Evolutionary conservation across 2,888 invertebrate species (phyloP), one percentile per base, ranked within the genome.

Genomic region (Sarcophaga caerulescens): DNA sequence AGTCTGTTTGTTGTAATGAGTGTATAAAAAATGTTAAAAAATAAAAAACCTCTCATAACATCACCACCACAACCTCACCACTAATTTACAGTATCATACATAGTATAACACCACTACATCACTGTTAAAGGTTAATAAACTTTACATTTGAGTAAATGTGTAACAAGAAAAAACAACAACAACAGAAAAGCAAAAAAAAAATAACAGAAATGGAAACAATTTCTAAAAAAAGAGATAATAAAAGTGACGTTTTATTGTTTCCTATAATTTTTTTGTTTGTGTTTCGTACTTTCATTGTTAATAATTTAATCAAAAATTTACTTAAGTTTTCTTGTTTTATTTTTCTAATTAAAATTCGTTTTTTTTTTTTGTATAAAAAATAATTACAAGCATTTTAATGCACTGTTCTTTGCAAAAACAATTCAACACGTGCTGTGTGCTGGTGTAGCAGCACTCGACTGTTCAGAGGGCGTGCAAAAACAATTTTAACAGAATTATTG

Each of bases 111-210:
- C 6, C 66, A 65, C 17, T 19, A 10, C 17, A 19, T 19, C 66
- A 14, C 14, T 44, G 14, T 45, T 66, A 81, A 76, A 82, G 85
- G 82, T 85, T 82, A 82, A 82, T 75, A 76, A 82, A 82, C 85
- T 85, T 85, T 82, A 82, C 85, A 82, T 75, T 59, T 62, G 65
- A 76, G 82, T 82, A 66, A 62, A 82, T 80, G 84, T 52, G 52
- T 65, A 76, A 80, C 35, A 70, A 73, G 6, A 57, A 62, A 44
- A 63, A 35, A 14, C 17, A 69, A 57, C 57, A 57, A 69, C 69
- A n/a, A 68, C n/a, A n/a, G n/a, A 11, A 59, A 71, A 45, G 25
- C 25, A 25, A 25, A 35, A 6, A 35, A 73, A 71, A 69, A 45
- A 73, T 35, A 47, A 69, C 57, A 19, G n/a, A 57, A 57, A 35